Evolutionary conservation across 2,888 invertebrate species (phyloP).

Genomic region (Latrodectus elegans): DNA sequence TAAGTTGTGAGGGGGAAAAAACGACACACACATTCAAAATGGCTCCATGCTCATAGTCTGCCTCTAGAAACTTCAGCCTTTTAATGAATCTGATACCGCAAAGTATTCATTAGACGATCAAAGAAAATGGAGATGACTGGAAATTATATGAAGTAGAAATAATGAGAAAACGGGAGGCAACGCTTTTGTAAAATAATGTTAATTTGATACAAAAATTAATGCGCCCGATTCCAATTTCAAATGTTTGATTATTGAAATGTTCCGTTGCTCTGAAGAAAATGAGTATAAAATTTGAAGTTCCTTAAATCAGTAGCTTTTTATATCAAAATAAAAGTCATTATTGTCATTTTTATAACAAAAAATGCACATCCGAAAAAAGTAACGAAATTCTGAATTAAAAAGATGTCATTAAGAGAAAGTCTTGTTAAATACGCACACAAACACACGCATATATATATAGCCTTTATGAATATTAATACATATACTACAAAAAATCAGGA

Average conservation of each 20-base stretch:
- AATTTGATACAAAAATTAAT: not conserved
- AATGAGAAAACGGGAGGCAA: not conserved
- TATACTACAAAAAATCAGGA: too few species aligned
- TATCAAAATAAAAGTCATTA: too few species aligned
- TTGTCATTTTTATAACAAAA: too few species aligned
- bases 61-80: slow-evolving; percentile 13
- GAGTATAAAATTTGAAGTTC: not conserved
- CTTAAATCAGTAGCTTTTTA: too few species aligned
- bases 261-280: not conserved
- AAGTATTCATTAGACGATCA: not conserved
- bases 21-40: not conserved
- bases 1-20: not conserved
- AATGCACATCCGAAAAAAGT: too few species aligned
- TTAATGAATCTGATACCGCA: slow-evolving; percentile 16
- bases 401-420: too few species aligned
- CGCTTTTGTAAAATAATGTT: not conserved
- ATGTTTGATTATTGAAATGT: not conserved
- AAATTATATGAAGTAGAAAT: not conserved
- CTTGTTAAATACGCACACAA: too few species aligned
- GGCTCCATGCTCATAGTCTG: slow-evolving; percentile 10
- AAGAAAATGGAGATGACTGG: not conserved
- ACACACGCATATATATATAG: too few species aligned
- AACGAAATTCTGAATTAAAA: too few species aligned
- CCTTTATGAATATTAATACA: too few species aligned
- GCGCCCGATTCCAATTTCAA: not conserved